Evolutionary conservation across 2,888 invertebrate species (phyloP), one percentile per base, ranked within the genome.

Genomic region (Lithophane ornitopus): DNA sequence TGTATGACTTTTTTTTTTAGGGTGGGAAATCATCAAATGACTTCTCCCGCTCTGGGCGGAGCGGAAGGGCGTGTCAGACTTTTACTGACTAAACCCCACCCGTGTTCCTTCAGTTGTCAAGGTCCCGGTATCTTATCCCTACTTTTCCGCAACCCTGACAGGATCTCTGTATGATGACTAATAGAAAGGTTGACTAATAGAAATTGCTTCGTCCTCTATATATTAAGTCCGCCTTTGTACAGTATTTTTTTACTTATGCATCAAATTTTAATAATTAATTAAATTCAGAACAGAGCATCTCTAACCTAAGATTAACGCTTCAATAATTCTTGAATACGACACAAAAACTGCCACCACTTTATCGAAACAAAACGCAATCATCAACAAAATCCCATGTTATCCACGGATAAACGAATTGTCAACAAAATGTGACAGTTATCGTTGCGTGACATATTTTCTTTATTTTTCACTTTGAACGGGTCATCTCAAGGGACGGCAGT

Each of bases 401-500:
- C 75, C 76, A 74, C 75, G 61, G 79, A 88, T 80, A 88, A 84
- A 88, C 88, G 81, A 79, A 79, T 73, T 88, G 87, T 84, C 88
- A 79, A 72, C 81, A 59, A 78, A 84, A 84, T 79, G 79, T 84
- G 87, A 86, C 86, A 88, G 70, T 80, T 82, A 84, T 86, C 76
- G 79, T 22, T 70, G 59, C 79, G 85, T 84, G 82, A 82, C 79
- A 76, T 82, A 81, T 86, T 79, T 84, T 82, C 84, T 88, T 78
- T 86, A 83, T 86, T 88, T 87, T 88, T 84, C 78, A 85, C 88
- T 85, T 84, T 80, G 82, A 77, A 80, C 81, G 82, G 83, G 84
- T 77, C 76, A 80, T 81, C 80, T 80, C 84, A 39, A 52, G 82
- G 80, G 85, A 80, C 70, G 12, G 65, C 58, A 67, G 58, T 67